Evolutionary conservation across 2,797 vertebrate species (phyloP).

Genomic region (Phylloscopus collybita): DNA sequence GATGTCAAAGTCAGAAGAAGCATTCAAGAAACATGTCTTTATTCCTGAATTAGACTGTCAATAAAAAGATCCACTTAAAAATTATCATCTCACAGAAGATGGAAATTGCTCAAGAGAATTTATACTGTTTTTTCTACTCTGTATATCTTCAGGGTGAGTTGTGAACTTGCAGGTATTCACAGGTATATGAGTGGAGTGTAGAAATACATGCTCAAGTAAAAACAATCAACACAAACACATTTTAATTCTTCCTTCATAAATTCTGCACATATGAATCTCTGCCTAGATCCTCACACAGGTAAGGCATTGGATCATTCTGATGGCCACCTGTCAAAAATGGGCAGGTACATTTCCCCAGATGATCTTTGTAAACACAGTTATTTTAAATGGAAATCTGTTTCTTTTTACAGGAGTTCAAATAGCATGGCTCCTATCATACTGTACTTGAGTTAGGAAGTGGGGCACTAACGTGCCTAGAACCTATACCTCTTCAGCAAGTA

Average conservation of each 20-base stretch:
- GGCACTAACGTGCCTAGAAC: neutral
- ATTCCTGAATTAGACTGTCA: neutral
- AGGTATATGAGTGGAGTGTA: neutral
- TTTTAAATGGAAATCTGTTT: neutral
- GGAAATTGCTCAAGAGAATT: neutral
- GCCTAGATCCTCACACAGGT: neutral
- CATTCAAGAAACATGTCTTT: neutral
- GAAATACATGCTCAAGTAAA: neutral
- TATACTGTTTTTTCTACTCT: neutral
- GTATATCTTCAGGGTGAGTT: neutral
- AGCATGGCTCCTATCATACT: neutral
- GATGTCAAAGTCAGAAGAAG: neutral
- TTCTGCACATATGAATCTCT: neutral
- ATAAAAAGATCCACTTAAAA: neutral
- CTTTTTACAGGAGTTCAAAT: neutral
- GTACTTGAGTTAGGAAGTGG: neutral
- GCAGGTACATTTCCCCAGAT: neutral
- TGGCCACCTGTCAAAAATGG: neutral
- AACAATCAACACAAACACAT: neutral
- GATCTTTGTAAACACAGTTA: neutral
- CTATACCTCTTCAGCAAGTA: neutral
- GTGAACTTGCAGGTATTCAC: neutral
- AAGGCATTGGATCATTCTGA: neutral
- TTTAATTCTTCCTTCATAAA: neutral
- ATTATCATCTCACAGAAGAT: neutral